Evolutionary conservation across 2,888 invertebrate genomes (phyloP), one percentile per base, ranked within the genome.

Genomic region (Asteroscopus sphinx): DNA sequence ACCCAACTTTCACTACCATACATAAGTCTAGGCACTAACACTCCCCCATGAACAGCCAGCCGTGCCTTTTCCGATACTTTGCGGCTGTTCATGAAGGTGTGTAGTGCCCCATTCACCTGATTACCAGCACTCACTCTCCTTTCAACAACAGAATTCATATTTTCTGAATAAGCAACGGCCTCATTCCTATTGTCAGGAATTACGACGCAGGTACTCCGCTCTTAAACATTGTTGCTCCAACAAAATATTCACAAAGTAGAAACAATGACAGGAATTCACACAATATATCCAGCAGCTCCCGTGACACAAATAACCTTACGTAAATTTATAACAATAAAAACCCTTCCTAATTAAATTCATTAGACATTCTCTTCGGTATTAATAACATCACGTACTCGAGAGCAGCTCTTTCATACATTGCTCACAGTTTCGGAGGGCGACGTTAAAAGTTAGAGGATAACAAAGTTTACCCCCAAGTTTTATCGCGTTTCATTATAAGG

Each of bases 401-500:
- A 32, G 16, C 17, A 47, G 15, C 39, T 48, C 39, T 30, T 6
- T 40, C 40, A 32, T 39, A 41, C 45, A 32, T 46, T 26, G 41
- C 32, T 61, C 3, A 16, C 30, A 30, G 26, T 16, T 32, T n/a
- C 26, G 26, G 56, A 54, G 39, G n/a, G 7, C 12, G 15, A 46
- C 33, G 46, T 16, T 6, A 37, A 51, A 73, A 71, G 48, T 62
- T 65, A 5, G 21, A 45, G 47, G 54, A 68, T 71, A 73, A 72
- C 60, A 72, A 66, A 60, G 72, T 78, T 67, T 68, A 33, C 62
- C 59, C 40, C 49, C 49, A 73, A 79, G 70, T 81, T 81, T 80
- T 77, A 75, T 73, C 62, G 66, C 45, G 44, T 69, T 70, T 62
- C 58, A 48, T 75, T 68, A 48, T 62, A 68, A 62, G 67, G 62